A percentile compares a stretch with the other conserved stretches of the same genome.
Evolutionary conservation across 2,113 vertebrate genomes (phyloP).

Genomic region (Aegithalos caudatus): DNA sequence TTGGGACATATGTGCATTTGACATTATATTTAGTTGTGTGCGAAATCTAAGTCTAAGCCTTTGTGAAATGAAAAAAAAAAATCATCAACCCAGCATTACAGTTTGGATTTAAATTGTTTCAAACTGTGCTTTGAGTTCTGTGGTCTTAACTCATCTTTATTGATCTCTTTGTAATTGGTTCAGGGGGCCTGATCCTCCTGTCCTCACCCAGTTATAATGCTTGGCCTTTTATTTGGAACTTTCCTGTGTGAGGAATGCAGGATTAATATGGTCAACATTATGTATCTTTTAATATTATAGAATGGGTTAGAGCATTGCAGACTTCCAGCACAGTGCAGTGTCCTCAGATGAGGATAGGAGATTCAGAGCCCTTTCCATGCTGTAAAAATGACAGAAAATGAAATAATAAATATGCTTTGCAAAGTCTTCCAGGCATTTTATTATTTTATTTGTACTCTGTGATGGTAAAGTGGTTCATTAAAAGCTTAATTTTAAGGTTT

Average conservation of each 20-base stretch:
- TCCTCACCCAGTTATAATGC: background rate
- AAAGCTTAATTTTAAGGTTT: conserved; percentile 44
- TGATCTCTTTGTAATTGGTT: background rate
- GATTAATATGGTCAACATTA: background rate
- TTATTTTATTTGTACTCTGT: conserved; percentile 18
- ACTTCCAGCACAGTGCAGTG: background rate
- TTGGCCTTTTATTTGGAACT: background rate
- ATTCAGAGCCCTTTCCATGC: background rate
- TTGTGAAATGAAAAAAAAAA: conserved; percentile 54
- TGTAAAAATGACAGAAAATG: background rate
- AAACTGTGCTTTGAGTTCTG: background rate
- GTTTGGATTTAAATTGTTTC: conserved; percentile 13
- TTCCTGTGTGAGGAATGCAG: background rate
- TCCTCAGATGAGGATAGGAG: background rate
- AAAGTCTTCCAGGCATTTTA: conserved; percentile 6
- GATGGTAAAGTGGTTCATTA: conserved; percentile 31
- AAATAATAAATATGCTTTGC: conserved; percentile 4
- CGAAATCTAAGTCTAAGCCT: conserved; percentile 41
- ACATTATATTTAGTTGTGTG: conserved; percentile 48
- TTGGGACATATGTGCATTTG: conserved; percentile 48
- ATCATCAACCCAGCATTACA: background rate
- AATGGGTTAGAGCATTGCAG: background rate
- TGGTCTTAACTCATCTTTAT: background rate
- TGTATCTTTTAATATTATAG: background rate
- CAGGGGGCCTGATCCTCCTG: background rate